Evolutionary conservation across 2,888 invertebrate species (phyloP).

Genomic region (Boloria selene): DNA sequence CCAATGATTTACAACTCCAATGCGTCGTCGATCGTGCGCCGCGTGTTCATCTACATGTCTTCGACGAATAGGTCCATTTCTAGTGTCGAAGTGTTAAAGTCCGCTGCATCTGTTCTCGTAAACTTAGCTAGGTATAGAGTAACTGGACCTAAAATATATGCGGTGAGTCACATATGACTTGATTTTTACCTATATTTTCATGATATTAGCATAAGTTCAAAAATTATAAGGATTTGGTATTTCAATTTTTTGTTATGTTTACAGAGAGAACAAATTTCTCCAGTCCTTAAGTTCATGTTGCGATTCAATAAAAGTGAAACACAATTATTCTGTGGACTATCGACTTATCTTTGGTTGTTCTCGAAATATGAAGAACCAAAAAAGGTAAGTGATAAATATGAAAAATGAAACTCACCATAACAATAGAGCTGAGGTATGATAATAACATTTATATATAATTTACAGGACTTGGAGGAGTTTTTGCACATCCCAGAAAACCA

Average conservation of each 20-base stretch:
- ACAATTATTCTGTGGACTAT: constrained; percentile 84
- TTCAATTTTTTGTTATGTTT: constrained; percentile 43
- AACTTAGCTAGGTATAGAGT: constrained; percentile 85
- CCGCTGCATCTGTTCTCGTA: constrained; percentile 83
- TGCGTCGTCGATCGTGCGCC: constrained; percentile 58
- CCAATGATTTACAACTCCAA: constrained; percentile 70
- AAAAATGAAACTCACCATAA: too few species aligned
- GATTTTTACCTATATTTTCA: too few species aligned
- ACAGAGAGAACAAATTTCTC: constrained; percentile 82
- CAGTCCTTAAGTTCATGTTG: constrained; percentile 84
- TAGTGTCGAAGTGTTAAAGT: constrained; percentile 80
- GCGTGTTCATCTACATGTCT: constrained; percentile 69
- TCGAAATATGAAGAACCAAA: constrained; percentile 76
- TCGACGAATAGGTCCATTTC: constrained; percentile 83
- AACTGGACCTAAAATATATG: constrained; percentile 84
- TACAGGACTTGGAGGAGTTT: constrained; percentile 66
- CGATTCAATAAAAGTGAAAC: constrained; percentile 86
- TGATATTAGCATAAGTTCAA: not conserved
- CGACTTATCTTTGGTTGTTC: constrained; percentile 86
- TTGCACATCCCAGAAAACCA: constrained; percentile 65
- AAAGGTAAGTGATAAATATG: constrained; percentile 52
- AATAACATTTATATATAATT: constrained; percentile 31
- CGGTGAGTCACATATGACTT: constrained; percentile 69
- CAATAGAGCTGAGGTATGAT: not conserved
- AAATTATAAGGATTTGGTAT: not conserved